Base-by-base conservation (phyloP, 1,140 invertebrate genomes). In the Atopsyche davidsoni region DNA sequence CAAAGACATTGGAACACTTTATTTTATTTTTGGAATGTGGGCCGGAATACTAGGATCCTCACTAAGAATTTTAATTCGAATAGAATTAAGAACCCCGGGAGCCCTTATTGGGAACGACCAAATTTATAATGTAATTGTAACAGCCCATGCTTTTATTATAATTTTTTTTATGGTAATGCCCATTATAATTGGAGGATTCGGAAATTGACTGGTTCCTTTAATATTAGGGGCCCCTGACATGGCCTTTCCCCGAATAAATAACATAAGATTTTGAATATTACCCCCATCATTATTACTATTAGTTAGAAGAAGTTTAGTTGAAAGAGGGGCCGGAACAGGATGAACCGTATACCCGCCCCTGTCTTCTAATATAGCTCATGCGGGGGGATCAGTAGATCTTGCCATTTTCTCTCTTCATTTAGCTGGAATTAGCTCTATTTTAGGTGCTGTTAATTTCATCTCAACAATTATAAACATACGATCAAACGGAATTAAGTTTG, bases 91-190 rank as follows among this genome's bases (percentile, higher is more conserved):
- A 18, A 72, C 65, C 4, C 76, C 78, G 0, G 78, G 77, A 23
- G 64, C 60, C 34, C 68, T 82, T 63, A 78, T 86, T 68, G 70
- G 69, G 28, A 75, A 84, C 73, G 77, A 81, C 62, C 77, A 84
- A 74, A 75, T 82, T 66, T 86, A 84, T 76, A 86, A 86, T 70
- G 70, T 75, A 46, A 73, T 86, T 66, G 76, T 87, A 13, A 87
- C 83, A 7, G 71, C 74, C 4, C 83, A 88, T 74, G 84, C 80
- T 51, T 83, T 87, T 71, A 63, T 86, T 59, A 87, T 86, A 78
- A 83, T 86, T 80, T 87, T 87, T 69, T 85, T 86, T 74, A 82
- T 85, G 72, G 79, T 87, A 50, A 86, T 87, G 74, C 83, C 82
- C 40, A 75, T 82, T 66, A 76, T 86, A 77, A 82, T 88, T 75